phyloP scores from a whole-genome alignment of 2,888 invertebrate species.

The Cephus spinipes region DNA sequence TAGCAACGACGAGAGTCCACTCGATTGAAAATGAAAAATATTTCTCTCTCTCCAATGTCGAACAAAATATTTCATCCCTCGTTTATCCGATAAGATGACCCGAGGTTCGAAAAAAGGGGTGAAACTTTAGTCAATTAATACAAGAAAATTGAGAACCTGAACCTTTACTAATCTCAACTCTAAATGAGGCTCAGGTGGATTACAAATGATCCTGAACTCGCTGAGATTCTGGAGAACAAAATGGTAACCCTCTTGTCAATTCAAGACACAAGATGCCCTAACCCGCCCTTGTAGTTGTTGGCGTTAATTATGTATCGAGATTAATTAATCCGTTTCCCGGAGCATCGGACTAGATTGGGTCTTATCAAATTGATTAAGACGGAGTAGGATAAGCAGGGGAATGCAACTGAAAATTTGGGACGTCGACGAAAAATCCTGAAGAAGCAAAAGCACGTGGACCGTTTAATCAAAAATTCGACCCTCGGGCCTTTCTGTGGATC shows the following conservation, averaged over 20 bases:
- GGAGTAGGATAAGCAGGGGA: not conserved
- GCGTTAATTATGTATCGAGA: not conserved
- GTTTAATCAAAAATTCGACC: conserved; percentile 30
- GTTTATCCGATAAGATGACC: not conserved
- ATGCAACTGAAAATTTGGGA: not conserved
- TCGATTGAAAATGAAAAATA: not conserved
- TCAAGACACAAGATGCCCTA: not conserved
- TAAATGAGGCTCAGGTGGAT: not conserved
- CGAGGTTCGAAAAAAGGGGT: not conserved
- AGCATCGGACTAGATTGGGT: not conserved
- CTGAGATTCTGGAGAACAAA: not conserved
- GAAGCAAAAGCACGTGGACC: not conserved
- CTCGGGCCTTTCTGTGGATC: conserved; percentile 21
- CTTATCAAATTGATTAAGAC: not conserved
- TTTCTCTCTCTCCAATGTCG: not conserved
- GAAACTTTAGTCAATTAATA: not conserved
- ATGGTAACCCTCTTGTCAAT: not conserved
- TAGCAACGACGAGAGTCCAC: not conserved
- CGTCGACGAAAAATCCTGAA: not conserved
- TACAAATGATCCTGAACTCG: not conserved
- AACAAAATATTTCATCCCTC: not conserved
- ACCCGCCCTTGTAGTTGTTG: not conserved
- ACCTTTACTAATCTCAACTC: not conserved
- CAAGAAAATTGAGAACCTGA: not conserved
- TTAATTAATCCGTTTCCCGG: not conserved